phyloP scores from a whole-genome alignment of 2,888 invertebrate genomes.

The Euzetes globulus region DNA sequence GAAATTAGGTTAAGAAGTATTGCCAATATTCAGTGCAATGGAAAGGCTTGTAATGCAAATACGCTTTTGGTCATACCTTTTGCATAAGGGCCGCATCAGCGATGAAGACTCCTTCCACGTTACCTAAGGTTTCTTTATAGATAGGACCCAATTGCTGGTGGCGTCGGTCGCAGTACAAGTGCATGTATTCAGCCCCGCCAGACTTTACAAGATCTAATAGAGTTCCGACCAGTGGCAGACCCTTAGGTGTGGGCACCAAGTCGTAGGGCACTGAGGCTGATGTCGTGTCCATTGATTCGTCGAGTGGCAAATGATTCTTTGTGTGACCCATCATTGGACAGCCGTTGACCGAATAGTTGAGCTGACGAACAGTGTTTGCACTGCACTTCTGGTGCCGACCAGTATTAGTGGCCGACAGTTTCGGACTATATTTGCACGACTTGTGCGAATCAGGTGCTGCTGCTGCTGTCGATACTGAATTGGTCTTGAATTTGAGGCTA shows the following conservation, averaged over 20 bases:
- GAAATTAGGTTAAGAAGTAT: neutral
- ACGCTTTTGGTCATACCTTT: slow-evolving; percentile 40
- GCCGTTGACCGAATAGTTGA: neutral
- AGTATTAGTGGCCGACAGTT: neutral
- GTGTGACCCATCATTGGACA: neutral
- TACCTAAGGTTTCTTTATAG: slow-evolving; percentile 68
- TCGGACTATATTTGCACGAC: neutral
- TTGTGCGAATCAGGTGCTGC: no score
- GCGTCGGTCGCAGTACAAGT: slow-evolving; percentile 64
- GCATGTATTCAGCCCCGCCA: slow-evolving; percentile 58
- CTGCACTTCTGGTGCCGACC: neutral
- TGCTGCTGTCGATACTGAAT: no score
- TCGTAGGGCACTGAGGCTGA: neutral
- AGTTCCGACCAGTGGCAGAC: slow-evolving; percentile 52
- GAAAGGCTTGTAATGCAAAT: neutral
- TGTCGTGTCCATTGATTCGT: neutral
- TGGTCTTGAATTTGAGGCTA: neutral
- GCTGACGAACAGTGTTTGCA: neutral
- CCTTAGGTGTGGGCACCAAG: slow-evolving; percentile 49
- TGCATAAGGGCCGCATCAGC: slow-evolving; percentile 69
- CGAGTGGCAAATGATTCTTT: no score
- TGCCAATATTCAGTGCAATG: neutral
- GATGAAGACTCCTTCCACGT: slow-evolving; percentile 65
- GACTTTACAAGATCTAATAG: slow-evolving; percentile 48
- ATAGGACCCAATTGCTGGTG: slow-evolving; percentile 69